Evolutionary conservation across 2,797 vertebrate genomes (phyloP), one percentile per base, ranked within the genome.

Genomic region (Xiphorhynchus erythropygius): DNA sequence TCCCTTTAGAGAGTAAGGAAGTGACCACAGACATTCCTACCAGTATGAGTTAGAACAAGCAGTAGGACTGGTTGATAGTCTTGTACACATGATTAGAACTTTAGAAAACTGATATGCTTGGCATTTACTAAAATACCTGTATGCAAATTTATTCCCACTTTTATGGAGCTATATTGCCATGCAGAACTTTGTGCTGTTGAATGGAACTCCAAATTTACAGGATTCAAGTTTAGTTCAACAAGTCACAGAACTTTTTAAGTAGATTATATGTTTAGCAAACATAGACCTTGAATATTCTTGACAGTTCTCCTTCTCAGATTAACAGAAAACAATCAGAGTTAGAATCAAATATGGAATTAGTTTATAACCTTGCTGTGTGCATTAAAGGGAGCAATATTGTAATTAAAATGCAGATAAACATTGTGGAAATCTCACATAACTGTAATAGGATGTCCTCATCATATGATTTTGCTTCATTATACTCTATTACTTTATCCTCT

Each of bases 371-470:
- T 89, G 62, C 83, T 94, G 23, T 94, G 70, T 93, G 78, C 97
- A 94, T 94, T 97, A 97, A 96, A 94, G 55, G 71, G 94, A 98
- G 92, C 60, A 87, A 94, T 97, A 96, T 92, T 96, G 84, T 96
- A 94, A 96, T 94, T 97, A 96, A 96, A 97, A 96, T 92, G 84
- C 56, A 97, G 91, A 90, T 80, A 87, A 92, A 93, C 71, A 30
- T 89, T 94, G 82, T 94, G 82, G 91, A 86, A 96, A 90, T 92
- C 70, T 93, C 67, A 71, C 46, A 52, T 91, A 81, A 93, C 84
- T 90, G 35, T 95, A 92, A 95, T 82, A 82, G 89, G 56, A 91
- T 91, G 71, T 76, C 59, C 82, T 91, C 62, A 65, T 96, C n/a
- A 64, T 70, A 77, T 79, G 73, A 93, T 90, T 95, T 96, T 56